These are phyloP conservation scores for Hydriomena furcata DNA, from an alignment of 2,888 invertebrate species.

Conservation along the genomic window DNA sequence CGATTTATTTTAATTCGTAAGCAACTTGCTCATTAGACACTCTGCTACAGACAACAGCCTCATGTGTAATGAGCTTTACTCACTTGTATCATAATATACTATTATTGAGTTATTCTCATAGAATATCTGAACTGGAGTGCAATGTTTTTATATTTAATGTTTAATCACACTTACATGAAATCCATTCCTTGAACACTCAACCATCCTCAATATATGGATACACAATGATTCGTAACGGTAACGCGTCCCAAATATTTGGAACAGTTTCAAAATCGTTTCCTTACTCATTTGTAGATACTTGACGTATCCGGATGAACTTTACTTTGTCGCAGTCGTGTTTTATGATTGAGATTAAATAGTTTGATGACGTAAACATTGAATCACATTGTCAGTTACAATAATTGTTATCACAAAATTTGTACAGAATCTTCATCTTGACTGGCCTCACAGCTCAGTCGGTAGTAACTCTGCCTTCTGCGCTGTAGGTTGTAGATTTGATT, in stretches of 20 bases:
- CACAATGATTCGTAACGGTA: constrained; percentile 21
- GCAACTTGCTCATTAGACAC: too few species aligned
- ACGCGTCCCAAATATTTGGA: constrained; percentile 23
- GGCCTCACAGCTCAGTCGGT: too few species aligned
- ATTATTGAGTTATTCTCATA: too few species aligned
- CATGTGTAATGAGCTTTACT: too few species aligned
- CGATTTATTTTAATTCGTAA: too few species aligned
- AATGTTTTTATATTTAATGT: constrained; percentile 6
- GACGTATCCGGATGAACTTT: constrained; percentile 15
- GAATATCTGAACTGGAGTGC: constrained; percentile 1
- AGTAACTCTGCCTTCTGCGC: too few species aligned
- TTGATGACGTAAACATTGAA: constrained; percentile 10
- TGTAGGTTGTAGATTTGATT: too few species aligned
- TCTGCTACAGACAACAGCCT: too few species aligned
- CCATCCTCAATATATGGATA: constrained; percentile 15
- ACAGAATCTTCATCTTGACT: too few species aligned
- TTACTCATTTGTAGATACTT: constrained; percentile 22
- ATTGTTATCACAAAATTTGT: too few species aligned
- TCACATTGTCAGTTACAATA: constrained; percentile 13
- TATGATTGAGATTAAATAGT: constrained; percentile 19
- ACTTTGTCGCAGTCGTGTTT: constrained; percentile 19
- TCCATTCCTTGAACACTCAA: constrained; percentile 7
- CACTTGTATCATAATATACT: too few species aligned
- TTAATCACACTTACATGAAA: constrained; percentile 2
- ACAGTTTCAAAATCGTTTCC: constrained; percentile 23